phyloP scores from a whole-genome alignment of 2,797 vertebrate genomes.

The Fringilla coelebs region DNA sequence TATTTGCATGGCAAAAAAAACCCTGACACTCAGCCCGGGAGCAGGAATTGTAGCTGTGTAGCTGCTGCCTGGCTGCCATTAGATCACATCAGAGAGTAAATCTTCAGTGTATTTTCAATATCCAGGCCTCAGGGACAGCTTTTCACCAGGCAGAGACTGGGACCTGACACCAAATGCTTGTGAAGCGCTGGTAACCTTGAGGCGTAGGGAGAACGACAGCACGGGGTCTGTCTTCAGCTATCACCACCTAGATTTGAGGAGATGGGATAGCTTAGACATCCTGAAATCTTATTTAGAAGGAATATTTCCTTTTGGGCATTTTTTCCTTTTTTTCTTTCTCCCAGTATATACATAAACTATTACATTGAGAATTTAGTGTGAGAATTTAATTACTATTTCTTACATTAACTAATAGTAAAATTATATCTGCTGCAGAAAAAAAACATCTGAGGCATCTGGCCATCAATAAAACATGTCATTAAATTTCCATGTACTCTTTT shows the following conservation, averaged over 20 bases:
- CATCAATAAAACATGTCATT: background rate
- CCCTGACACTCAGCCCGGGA: fast-evolving
- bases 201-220: fast-evolving
- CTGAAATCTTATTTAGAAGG: background rate
- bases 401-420: background rate
- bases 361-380: background rate
- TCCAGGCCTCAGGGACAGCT: background rate
- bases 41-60: background rate
- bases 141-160: background rate
- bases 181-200: background rate
- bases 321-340: background rate
- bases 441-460: background rate
- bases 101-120: background rate
- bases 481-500: background rate
- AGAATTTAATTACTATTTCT: background rate
- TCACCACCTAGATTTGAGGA: background rate
- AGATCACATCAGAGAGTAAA: background rate
- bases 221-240: background rate
- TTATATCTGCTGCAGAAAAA: background rate
- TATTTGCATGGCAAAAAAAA: background rate
- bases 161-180: background rate
- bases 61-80: background rate
- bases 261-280: background rate
- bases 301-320: background rate
- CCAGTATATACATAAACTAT: background rate